phyloP scores from a whole-genome alignment of 2,888 invertebrate species.

The Thymelicus sylvestris region DNA sequence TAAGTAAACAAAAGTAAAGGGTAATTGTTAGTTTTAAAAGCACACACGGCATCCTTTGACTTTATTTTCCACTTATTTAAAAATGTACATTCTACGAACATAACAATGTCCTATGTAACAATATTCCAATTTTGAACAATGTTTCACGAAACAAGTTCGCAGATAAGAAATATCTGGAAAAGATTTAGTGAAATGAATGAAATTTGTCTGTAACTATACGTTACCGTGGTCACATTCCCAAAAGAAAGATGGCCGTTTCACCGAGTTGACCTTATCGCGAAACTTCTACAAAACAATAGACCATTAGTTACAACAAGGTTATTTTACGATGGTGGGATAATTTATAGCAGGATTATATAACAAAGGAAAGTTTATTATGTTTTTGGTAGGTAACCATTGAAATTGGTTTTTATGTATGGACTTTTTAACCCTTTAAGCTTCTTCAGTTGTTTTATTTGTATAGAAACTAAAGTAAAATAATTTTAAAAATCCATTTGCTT shows the following conservation, averaged over 20 bases:
- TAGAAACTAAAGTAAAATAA: no score
- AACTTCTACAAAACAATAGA: constrained; percentile 29
- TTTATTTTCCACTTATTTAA: constrained; percentile 3
- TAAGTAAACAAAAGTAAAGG: neutral
- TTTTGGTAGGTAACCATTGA: constrained; percentile 13
- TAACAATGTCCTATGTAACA: constrained; percentile 6
- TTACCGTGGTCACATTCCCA: constrained; percentile 12
- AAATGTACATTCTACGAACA: constrained; percentile 19
- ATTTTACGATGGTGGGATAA: constrained; percentile 28
- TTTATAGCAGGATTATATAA: constrained; percentile 28
- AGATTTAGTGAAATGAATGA: constrained; percentile 34
- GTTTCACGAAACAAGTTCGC: constrained; percentile 10
- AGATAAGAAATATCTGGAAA: constrained; percentile 32
- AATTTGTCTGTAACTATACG: constrained; percentile 21
- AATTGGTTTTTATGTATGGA: neutral
- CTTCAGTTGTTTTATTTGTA: neutral
- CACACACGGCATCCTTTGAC: constrained; percentile 21
- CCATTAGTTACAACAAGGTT: constrained; percentile 29
- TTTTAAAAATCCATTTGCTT: no score
- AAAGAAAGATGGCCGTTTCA: constrained; percentile 17
- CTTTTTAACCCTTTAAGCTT: constrained; percentile 14
- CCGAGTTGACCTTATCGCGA: constrained; percentile 32
- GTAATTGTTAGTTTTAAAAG: neutral
- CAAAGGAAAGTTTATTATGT: constrained; percentile 18
- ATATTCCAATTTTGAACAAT: constrained; percentile 31